phyloP scores from a whole-genome alignment of 1,140 invertebrate genomes.

The Helicoverpa armigera region DNA sequence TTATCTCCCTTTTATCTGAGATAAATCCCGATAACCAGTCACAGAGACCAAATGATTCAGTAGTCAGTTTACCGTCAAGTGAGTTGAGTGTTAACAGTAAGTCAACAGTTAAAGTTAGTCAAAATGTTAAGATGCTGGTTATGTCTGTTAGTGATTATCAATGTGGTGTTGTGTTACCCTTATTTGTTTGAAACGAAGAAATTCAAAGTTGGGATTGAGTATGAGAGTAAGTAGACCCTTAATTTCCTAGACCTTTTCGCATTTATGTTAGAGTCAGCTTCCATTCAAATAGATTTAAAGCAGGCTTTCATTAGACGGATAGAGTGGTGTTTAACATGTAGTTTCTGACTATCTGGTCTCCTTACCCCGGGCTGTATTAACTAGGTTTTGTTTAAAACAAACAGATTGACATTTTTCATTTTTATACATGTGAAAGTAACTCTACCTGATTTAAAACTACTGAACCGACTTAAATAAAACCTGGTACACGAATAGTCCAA shows the following conservation, averaged over 20 bases:
- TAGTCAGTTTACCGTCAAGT: slow-evolving; percentile 23
- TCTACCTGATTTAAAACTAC: no score
- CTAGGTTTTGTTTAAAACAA: no score
- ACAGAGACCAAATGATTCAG: slow-evolving; percentile 24
- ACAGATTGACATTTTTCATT: no score
- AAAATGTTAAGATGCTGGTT: slow-evolving; percentile 55
- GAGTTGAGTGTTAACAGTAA: no score
- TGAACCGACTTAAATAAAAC: no score
- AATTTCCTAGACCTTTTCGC: not conserved
- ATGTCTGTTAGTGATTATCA: slow-evolving; percentile 52
- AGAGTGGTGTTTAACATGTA: no score
- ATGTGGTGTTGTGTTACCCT: slow-evolving; percentile 55
- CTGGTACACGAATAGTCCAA: no score
- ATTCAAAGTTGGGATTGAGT: slow-evolving; percentile 80
- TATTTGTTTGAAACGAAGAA: slow-evolving; percentile 63
- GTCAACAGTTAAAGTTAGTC: not conserved
- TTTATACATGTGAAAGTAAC: no score
- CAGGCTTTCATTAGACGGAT: no score
- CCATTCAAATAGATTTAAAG: no score
- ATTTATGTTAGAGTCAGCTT: not conserved
- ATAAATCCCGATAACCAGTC: slow-evolving; percentile 22
- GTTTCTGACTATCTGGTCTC: no score
- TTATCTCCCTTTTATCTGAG: not conserved
- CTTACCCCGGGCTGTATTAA: no score
- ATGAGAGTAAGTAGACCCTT: slow-evolving; percentile 66